Evolutionary conservation across 2,113 vertebrate genomes (phyloP), one percentile per base, ranked within the genome.

Genomic region (Hyaena hyaena): DNA sequence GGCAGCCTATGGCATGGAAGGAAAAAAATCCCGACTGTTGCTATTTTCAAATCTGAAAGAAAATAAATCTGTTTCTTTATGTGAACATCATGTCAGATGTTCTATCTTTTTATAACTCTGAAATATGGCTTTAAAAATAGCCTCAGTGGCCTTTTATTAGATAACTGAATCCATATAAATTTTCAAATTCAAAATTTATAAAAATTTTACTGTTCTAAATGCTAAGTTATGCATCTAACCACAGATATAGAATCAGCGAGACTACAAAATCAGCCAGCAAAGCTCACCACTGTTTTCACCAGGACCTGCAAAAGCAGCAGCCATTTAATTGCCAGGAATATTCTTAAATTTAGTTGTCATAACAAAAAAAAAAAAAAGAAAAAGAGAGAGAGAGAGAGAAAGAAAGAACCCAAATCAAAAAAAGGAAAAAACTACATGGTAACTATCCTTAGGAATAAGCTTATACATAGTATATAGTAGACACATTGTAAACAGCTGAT

Each of bases 91-190:
- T 74, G 43, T 73, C 79, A 82, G 74, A 93, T 96, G 15, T 53
- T 50, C n/a, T 31, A 73, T 23, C n/a, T 92, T 95, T 69, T 87
- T 58, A 31, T 55, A 90, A 93, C 63, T 90, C 94, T 55, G 95
- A 96, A 95, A 93, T 92, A 92, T 76, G 95, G 74, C 94, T 93
- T 95, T 12, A 45, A 69, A 88, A 96, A 95, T 83, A 50, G 88
- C 39, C n/a, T 95, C 61, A 69, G n/a, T 74, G 90, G 84, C 79
- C 63, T 50, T 31, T 97, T 90, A 87, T 63, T 68, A 96, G 50
- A 73, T 73, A 97, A 90, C 73, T 58, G 14, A 76, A 35, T 90
- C n/a, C 43, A 81, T 16, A 86, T 31, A 65, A 77, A 82, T 61
- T 93, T 94, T 68, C 85, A 91, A 96, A 87, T 93, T 73, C 83